Evolutionary conservation across 2,797 vertebrate genomes (phyloP), one percentile per base, ranked within the genome.

Genomic region (Sebastes diploproa): DNA sequence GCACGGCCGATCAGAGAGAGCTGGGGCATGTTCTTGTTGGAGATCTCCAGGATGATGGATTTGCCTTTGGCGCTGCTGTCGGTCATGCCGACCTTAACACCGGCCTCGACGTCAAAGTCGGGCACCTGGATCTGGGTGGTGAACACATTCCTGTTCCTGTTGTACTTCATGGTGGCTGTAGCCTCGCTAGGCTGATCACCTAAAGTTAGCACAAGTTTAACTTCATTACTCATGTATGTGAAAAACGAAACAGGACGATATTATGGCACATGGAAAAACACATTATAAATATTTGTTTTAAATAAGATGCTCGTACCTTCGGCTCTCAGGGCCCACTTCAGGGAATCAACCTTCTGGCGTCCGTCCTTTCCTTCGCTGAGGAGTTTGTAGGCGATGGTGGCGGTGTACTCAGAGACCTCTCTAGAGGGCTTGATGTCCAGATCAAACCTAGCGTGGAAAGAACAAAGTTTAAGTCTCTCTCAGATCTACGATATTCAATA

Each of bases 21-120:
- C 92, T 98, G 97, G 25, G 96, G 89, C 82, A 96, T 87, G 16
- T 97, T 97, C 85, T 97, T 96, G 92, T 97, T 97, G 91, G 95
- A 93, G 79, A 99, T 5, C 52, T 98, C 96, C 10, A 98, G 58
- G 29, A 81, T 91, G 63, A 96, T 82, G 55, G 92, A 92, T 88
- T 95, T 96, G 68, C 92, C 95, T 61, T 78, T 80, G 78, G 83
- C 0, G 65, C 64, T 59, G 50, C 94, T 97, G 81, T 97, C 96
- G 1, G 85, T 87, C 82, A 97, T 71, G 90, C 95, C 96, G 74
- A 98, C 67, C 80, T 94, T 95, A 73, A 97, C 84, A 3, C 97
- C 97, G 3, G 96, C 89, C 82, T 98, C 95, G 75, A 98, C 58
- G 32, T 96, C 95, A 82, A 95, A 84, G 78, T 96, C 92, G 42